These are phyloP conservation scores for Leucopternis melanops DNA, from an alignment of 2,113 vertebrate genomes.

Conservation along the genomic window DNA sequence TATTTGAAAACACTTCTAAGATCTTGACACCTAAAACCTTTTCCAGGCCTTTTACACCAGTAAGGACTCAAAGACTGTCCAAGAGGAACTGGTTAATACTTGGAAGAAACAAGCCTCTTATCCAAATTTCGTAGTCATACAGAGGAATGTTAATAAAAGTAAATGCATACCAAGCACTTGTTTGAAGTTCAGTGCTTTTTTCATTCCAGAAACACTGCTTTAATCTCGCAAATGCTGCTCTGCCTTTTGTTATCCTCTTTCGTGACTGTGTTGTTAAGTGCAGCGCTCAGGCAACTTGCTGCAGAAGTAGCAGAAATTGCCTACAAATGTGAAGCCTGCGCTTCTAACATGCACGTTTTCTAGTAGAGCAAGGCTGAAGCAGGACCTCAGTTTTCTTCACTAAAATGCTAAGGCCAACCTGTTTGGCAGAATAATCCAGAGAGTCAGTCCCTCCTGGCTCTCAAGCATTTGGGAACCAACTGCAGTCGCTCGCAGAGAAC, in stretches of 20 bases:
- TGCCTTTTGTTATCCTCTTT: conserved; percentile 41
- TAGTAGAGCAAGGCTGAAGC: not conserved
- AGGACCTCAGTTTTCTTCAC: not conserved
- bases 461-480: not conserved
- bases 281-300: not conserved
- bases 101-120: conserved; percentile 10
- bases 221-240: conserved; percentile 44
- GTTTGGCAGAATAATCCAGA: not conserved
- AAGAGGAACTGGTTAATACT: not conserved
- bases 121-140: conserved; percentile 25
- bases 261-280: not conserved
- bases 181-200: conserved; percentile 39
- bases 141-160: conserved; percentile 50
- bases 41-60: not conserved
- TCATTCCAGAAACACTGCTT: conserved; percentile 48
- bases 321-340: not conserved
- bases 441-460: not conserved
- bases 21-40: not conserved
- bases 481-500: not conserved
- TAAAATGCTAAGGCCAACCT: not conserved
- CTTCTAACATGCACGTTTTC: rapidly evolving
- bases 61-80: not conserved
- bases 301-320: not conserved
- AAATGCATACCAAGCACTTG: conserved; percentile 51
- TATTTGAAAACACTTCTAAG: not conserved